phyloP scores from a whole-genome alignment of 1,140 invertebrate genomes.

The Oreohelix idahoensis region DNA sequence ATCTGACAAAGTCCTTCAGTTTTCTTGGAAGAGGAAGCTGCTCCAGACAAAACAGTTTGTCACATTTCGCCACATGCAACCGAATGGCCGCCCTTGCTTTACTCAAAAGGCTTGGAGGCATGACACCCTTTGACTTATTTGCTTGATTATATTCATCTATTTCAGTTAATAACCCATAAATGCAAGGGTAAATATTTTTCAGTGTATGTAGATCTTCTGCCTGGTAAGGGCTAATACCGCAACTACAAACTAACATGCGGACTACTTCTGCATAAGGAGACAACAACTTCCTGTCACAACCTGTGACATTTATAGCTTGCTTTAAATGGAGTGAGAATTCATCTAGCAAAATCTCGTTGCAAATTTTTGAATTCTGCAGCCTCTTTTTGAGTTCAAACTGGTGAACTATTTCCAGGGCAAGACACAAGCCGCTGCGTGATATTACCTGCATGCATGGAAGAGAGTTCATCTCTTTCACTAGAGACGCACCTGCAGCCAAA shows the following conservation, averaged over 20 bases:
- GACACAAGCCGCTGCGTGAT: neutral
- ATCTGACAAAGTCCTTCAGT: conserved; percentile 12
- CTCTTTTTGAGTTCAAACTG: neutral
- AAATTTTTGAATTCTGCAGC: neutral
- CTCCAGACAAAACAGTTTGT: neutral
- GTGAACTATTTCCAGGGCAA: conserved; percentile 16
- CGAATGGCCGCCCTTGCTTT: neutral
- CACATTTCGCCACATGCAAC: neutral
- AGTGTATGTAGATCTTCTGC: neutral
- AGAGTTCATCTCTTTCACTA: neutral
- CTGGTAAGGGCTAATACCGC: neutral
- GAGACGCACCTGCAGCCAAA: neutral
- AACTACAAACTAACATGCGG: neutral
- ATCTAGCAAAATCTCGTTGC: no score
- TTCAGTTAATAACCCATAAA: neutral
- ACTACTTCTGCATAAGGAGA: conserved; percentile 17
- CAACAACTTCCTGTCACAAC: neutral
- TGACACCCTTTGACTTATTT: neutral
- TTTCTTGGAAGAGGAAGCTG: conserved; percentile 27
- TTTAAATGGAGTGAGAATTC: neutral
- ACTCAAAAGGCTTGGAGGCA: neutral
- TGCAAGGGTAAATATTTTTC: conserved; percentile 7
- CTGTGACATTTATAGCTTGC: neutral
- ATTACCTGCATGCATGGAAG: neutral
- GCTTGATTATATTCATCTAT: conserved; percentile 1